Evolutionary conservation across 2,888 invertebrate genomes (phyloP).

Genomic region (Morinoia aosen): DNA sequence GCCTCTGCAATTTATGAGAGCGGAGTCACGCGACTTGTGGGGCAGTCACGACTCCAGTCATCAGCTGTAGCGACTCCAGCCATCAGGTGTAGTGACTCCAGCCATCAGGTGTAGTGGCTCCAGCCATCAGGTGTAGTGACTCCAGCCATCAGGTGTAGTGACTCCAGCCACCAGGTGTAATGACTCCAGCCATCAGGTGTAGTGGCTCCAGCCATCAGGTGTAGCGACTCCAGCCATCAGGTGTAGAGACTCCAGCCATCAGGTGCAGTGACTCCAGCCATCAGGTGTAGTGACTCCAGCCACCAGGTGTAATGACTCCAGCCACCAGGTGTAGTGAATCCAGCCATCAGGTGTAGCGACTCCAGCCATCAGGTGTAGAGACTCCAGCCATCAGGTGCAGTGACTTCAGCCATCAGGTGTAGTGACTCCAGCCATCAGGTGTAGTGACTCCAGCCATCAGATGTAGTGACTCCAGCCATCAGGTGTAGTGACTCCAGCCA

Average conservation of each 20-base stretch:
- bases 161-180: not conserved
- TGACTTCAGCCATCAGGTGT: not conserved
- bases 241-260: slow-evolving; percentile 18
- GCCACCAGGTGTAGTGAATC: not conserved
- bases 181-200: not conserved
- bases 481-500: not conserved
- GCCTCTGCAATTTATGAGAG: not conserved
- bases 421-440: too few relatives aligned
- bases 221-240: slow-evolving; percentile 33
- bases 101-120: not conserved
- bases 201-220: not conserved
- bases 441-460: not conserved
- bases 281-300: not conserved
- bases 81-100: slow-evolving; percentile 15
- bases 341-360: not conserved
- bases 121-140: not conserved
- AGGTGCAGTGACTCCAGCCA: not conserved
- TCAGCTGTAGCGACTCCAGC: slow-evolving; percentile 4
- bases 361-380: too few relatives aligned
- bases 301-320: not conserved
- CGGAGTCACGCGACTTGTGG: not conserved
- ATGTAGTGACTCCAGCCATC: not conserved
- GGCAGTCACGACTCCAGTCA: not conserved
- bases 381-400: not conserved
- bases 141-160: not conserved